Percentiles rank a stretch among this genome's conserved stretches.
phyloP scores from a whole-genome alignment of 2,797 vertebrate genomes.

The Amazonetta brasiliensis region DNA sequence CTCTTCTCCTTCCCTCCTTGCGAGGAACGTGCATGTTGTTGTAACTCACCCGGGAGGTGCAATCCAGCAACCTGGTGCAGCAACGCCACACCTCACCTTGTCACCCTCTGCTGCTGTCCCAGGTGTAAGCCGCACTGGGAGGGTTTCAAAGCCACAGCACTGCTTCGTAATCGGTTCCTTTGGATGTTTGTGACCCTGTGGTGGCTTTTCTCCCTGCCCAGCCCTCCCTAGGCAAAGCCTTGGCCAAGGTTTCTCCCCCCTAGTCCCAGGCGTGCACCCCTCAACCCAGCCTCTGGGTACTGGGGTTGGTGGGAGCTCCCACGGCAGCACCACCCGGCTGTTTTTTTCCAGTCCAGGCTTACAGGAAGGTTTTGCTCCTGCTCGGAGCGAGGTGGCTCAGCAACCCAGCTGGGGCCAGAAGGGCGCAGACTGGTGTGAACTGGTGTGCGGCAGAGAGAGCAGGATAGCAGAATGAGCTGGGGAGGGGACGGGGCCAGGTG shows the following conservation, averaged over 20 bases:
- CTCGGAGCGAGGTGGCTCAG: background rate
- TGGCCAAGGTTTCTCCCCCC: background rate
- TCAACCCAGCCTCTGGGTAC: fast-evolving
- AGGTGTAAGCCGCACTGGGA: background rate
- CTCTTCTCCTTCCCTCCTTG: background rate
- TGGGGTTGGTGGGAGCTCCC: background rate
- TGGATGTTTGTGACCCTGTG: background rate
- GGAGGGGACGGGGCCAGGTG: background rate
- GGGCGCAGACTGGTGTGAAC: background rate
- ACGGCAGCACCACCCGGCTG: fast-evolving
- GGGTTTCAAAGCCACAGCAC: background rate
- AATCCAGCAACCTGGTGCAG: background rate
- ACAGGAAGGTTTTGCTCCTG: background rate
- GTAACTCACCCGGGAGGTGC: background rate
- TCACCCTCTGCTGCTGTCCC: background rate
- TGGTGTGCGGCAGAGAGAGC: background rate
- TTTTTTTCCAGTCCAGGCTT: background rate
- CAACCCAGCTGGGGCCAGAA: background rate
- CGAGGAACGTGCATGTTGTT: background rate
- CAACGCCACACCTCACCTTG: background rate
- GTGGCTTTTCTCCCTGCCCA: background rate
- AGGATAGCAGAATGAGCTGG: background rate
- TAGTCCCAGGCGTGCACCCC: too few relatives aligned
- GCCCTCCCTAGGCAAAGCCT: background rate
- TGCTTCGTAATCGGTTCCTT: fast-evolving